A percentile compares a stretch with the other conserved stretches of the same genome.
Conservation (phyloP, 2,797 vertebrate species). For the Aplochiton taeniatus region DNA sequence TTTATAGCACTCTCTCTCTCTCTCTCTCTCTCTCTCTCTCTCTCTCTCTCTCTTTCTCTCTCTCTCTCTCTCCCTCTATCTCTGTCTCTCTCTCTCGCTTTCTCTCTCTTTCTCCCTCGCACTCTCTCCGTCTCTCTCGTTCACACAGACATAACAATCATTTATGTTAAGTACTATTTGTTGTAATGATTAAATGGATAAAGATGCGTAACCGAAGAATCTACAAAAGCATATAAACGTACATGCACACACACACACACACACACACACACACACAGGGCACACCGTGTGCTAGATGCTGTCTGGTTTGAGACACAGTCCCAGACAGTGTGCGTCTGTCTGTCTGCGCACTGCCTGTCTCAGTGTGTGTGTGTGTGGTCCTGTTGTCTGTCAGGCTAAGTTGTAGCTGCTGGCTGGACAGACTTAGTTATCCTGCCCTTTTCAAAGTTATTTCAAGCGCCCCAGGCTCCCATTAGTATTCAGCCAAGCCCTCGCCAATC, state of each 20-base stretch:
- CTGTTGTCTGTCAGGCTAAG: neutral
- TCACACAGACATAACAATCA: conserved; percentile 4
- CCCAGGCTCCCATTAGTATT: conserved; percentile 68
- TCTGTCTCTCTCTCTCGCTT: no score
- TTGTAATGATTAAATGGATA: conserved; percentile 51
- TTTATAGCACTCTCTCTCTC: no score
- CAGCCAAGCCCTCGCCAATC: conserved; percentile 49
- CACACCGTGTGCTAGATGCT: no score
- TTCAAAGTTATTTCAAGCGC: conserved; percentile 68
- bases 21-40: no score
- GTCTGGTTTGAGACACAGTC: neutral
- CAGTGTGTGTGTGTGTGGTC: neutral
- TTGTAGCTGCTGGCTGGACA: neutral
- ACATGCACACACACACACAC: conserved; percentile 8
- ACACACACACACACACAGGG: conserved; percentile 6
- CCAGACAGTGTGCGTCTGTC: conserved; percentile 14
- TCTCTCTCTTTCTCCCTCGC: no score
- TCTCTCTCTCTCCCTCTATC: no score
- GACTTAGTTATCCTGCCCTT: conserved; percentile 63
- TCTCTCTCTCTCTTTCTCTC: no score
- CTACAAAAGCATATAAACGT: conserved; percentile 23
- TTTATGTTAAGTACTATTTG: conserved; percentile 37
- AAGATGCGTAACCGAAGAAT: conserved; percentile 38
- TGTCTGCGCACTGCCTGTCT: neutral
- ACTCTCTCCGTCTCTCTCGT: no score